Percentiles rank a stretch among this genome's conserved stretches.
phyloP scores from a whole-genome alignment of 30 jellyfish, hydroid and myxozoan genomes.

The Pelagia noctiluca region DNA sequence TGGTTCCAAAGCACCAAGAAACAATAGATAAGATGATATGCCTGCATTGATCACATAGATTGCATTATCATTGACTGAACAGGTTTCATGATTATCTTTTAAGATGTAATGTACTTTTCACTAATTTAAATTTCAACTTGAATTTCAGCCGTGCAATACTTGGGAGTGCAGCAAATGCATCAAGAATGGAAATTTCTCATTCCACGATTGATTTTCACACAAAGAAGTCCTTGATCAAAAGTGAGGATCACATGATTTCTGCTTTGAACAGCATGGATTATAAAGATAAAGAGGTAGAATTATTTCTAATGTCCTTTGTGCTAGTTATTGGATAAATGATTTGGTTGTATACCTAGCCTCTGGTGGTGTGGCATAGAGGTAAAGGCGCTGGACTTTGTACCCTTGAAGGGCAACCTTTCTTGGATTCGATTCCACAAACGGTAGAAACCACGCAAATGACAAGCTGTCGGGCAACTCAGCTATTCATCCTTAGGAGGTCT shows the following conservation, averaged over 20 bases:
- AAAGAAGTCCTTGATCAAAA: not conserved
- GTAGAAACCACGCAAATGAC: not conserved
- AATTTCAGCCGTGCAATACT: slow-evolving; percentile 56
- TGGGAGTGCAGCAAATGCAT: slow-evolving; percentile 3
- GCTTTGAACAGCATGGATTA: slow-evolving; percentile 4
- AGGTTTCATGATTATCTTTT: too few relatives aligned
- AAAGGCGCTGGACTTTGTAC: not conserved
- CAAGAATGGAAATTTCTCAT: not conserved
- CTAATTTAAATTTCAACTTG: too few relatives aligned
- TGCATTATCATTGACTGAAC: too few relatives aligned
- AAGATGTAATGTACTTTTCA: too few relatives aligned
- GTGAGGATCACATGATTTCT: slow-evolving; percentile 1
- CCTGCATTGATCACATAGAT: too few relatives aligned
- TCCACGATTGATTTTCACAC: not conserved
- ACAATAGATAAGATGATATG: too few relatives aligned
- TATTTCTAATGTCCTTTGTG: not conserved
- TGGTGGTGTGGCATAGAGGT: not conserved
- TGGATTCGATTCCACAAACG: too few relatives aligned
- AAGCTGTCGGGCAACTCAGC: not conserved
- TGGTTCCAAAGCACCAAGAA: too few relatives aligned
- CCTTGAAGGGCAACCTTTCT: too few relatives aligned
- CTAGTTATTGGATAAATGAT: not conserved
- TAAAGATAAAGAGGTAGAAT: slow-evolving; percentile 12
- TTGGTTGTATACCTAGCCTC: not conserved
- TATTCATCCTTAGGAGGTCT: not conserved